Percentiles rank a stretch among this genome's conserved stretches.
Evolutionary conservation across 2,113 vertebrate genomes (phyloP).

Genomic region (Rhineura floridana): DNA sequence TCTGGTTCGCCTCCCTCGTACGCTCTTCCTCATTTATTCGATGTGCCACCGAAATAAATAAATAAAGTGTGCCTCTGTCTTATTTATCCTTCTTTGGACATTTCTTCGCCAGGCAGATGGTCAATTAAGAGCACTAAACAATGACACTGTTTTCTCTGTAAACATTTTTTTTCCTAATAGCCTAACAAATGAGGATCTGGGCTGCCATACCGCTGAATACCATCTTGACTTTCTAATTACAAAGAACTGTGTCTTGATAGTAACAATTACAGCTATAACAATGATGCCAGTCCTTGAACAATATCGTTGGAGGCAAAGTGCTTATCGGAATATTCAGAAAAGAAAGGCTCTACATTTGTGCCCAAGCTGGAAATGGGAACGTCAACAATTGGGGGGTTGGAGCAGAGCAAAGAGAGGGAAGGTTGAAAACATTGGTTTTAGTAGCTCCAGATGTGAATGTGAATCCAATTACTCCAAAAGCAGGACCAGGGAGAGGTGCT

Average conservation of each 20-base stretch:
- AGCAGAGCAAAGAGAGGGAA: slow-evolving; percentile 58
- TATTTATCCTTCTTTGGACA: slow-evolving; percentile 86
- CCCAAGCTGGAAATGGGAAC: slow-evolving; percentile 76
- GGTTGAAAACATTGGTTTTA: slow-evolving; percentile 80
- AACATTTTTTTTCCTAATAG: slow-evolving; percentile 87
- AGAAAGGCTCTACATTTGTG: slow-evolving; percentile 79
- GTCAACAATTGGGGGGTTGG: slow-evolving; percentile 78
- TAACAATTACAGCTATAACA: slow-evolving; percentile 87
- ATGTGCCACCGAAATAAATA: slow-evolving; percentile 81
- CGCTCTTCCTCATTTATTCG: slow-evolving; percentile 77
- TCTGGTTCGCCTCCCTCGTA: slow-evolving; percentile 71
- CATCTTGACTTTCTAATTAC: slow-evolving; percentile 90
- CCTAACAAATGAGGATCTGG: slow-evolving; percentile 85
- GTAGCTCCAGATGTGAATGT: slow-evolving; percentile 81
- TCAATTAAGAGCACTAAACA: slow-evolving; percentile 89
- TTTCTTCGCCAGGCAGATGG: slow-evolving; percentile 86
- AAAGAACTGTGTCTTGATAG: slow-evolving; percentile 86
- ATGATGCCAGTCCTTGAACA: slow-evolving; percentile 80
- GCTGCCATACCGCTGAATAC: slow-evolving; percentile 83
- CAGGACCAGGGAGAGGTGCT: slow-evolving; percentile 66
- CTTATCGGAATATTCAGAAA: slow-evolving; percentile 83
- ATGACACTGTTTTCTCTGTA: slow-evolving; percentile 87
- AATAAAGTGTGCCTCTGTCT: slow-evolving; percentile 76
- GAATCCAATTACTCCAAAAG: slow-evolving; percentile 79
- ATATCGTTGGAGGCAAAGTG: slow-evolving; percentile 81